phyloP scores from a whole-genome alignment of 2,797 vertebrate genomes.

The Eurystomus glaucurus region DNA sequence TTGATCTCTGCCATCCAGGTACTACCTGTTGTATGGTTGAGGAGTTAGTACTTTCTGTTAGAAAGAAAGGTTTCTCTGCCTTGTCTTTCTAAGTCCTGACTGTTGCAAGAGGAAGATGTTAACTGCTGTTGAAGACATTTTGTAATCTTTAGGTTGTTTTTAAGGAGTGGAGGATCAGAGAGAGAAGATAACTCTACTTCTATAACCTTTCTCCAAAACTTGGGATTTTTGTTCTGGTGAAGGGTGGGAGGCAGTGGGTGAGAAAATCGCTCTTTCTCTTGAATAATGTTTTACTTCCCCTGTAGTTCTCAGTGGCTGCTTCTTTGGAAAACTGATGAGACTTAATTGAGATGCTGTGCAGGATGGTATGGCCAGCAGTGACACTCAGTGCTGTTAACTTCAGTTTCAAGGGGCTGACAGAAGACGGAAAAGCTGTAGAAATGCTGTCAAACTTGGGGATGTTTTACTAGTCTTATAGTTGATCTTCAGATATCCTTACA shows the following conservation, averaged over 20 bases:
- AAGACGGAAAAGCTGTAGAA: background rate
- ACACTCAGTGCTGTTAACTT: background rate
- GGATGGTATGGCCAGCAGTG: background rate
- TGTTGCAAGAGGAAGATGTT: background rate
- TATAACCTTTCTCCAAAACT: background rate
- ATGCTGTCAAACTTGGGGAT: background rate
- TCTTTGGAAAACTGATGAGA: background rate
- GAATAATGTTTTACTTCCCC: background rate
- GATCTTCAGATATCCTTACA: background rate
- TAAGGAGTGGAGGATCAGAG: background rate
- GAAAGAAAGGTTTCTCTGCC: background rate
- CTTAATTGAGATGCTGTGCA: background rate
- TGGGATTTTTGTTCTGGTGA: background rate
- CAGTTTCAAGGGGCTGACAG: background rate
- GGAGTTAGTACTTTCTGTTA: background rate
- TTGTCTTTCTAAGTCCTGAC: background rate
- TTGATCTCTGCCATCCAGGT: background rate
- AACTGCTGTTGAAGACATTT: background rate
- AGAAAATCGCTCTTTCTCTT: background rate
- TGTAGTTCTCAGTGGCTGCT: background rate
- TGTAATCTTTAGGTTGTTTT: background rate
- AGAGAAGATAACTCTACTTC: background rate
- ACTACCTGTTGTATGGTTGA: background rate
- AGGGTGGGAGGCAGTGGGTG: background rate
- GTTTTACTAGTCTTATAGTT: background rate